Percentiles rank a stretch among this genome's conserved stretches.
Evolutionary conservation across 2,888 invertebrate genomes (phyloP).

Genomic region (Dinocampus coccinellae): DNA sequence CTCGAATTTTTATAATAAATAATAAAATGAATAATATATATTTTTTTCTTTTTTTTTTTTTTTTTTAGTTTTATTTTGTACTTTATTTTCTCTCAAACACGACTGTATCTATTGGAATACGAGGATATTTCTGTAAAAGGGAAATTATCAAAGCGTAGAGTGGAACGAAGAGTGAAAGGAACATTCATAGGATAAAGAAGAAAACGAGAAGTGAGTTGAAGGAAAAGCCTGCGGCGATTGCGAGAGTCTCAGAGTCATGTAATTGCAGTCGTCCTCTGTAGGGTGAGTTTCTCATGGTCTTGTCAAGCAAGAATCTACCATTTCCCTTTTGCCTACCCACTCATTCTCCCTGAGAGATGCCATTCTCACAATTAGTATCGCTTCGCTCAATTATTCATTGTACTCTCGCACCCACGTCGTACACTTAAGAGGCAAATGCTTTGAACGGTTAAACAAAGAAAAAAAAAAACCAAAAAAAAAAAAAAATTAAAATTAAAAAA

Average conservation of each 20-base stretch:
- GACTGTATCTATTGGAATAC: slow-evolving; percentile 26
- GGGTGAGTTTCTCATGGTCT: slow-evolving; percentile 28
- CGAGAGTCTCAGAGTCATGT: slow-evolving; percentile 17
- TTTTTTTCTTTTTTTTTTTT: too few relatives aligned
- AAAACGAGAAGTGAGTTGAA: slow-evolving; percentile 34
- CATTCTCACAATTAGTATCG: slow-evolving; percentile 33
- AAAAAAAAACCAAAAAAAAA: not conserved
- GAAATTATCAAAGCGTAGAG: not conserved
- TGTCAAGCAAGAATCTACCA: slow-evolving; percentile 10
- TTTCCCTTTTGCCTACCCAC: not conserved
- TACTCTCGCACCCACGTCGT: not conserved
- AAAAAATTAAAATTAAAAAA: not conserved
- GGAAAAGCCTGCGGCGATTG: slow-evolving; percentile 33
- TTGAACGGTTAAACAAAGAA: not conserved
- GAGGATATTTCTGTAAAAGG: slow-evolving; percentile 6
- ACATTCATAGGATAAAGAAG: slow-evolving; percentile 10
- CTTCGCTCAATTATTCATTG: slow-evolving; percentile 35
- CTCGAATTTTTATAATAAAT: not conserved
- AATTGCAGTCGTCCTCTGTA: slow-evolving; percentile 25
- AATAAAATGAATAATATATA: not conserved
- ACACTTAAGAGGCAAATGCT: not conserved
- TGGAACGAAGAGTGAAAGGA: not conserved
- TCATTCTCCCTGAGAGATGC: slow-evolving; percentile 16
- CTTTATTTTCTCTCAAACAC: too few relatives aligned
- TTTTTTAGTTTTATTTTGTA: not conserved